A percentile compares a stretch with the other conserved stretches of the same genome.
These are phyloP conservation scores for Coenonympha glycerion DNA, from an alignment of 2,888 invertebrate genomes.

Conservation along the genomic window DNA sequence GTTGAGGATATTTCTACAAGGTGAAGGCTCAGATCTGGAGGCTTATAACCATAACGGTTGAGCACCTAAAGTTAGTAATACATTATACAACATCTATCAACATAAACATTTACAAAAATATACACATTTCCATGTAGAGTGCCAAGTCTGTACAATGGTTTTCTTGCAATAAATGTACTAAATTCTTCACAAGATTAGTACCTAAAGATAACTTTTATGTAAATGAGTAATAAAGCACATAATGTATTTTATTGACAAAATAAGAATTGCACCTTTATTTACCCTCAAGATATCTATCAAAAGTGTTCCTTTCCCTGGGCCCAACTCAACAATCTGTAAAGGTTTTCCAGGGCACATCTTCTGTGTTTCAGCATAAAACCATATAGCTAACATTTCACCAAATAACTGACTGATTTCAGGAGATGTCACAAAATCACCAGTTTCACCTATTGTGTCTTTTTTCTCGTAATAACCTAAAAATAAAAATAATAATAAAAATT, in stretches of 20 bases:
- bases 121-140: no score
- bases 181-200: no score
- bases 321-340: conserved; percentile 94
- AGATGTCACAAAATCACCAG: conserved; percentile 97
- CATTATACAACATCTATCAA: no score
- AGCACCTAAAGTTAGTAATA: conserved; percentile 78
- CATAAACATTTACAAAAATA: no score
- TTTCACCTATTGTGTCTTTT: conserved; percentile 89
- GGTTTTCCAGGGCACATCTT: conserved; percentile 84
- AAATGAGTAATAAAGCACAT: no score
- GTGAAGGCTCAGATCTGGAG: conserved; percentile 80
- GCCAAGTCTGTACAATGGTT: no score
- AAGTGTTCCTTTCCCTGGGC: conserved; percentile 95
- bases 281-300: conserved; percentile 91
- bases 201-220: no score
- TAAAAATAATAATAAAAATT: not conserved
- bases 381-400: conserved; percentile 94
- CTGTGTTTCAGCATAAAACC: conserved; percentile 91
- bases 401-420: conserved; percentile 98
- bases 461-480: conserved; percentile 90
- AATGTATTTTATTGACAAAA: not conserved
- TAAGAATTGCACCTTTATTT: conserved; percentile 20
- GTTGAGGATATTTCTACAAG: conserved; percentile 93
- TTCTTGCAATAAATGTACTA: no score
- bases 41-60: conserved; percentile 62